phyloP scores from a whole-genome alignment of 2,888 invertebrate species.

The Pachydiplax longipennis region DNA sequence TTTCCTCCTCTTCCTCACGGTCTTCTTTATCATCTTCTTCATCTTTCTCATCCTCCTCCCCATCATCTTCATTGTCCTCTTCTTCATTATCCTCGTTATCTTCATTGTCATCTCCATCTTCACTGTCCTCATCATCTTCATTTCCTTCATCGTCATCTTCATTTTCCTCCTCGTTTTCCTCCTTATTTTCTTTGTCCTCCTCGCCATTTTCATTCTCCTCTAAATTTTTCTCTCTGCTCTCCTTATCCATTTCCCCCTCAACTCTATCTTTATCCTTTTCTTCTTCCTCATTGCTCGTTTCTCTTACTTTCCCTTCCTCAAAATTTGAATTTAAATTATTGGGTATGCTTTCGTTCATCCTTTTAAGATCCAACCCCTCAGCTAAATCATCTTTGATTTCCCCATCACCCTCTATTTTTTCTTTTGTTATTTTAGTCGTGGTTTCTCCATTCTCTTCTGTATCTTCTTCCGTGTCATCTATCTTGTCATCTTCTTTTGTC shows the following conservation, averaged over 20 bases:
- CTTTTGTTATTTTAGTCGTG: neutral
- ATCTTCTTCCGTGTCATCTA: neutral
- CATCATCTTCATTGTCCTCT: neutral
- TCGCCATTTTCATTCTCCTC: neutral
- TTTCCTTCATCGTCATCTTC: neutral
- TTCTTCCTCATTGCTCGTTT: neutral
- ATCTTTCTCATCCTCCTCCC: neutral
- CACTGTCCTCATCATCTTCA: neutral
- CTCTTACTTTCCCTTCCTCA: neutral
- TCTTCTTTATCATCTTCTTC: neutral
- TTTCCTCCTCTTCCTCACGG: neutral
- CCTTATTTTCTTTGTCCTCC: neutral
- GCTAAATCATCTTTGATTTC: neutral
- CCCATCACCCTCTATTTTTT: neutral
- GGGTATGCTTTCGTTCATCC: neutral
- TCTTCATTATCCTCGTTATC: neutral
- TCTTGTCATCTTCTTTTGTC: neutral
- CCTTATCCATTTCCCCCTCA: neutral
- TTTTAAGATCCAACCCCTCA: neutral
- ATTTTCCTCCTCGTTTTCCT: neutral
- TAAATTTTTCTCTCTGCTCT: neutral
- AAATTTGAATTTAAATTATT: neutral
- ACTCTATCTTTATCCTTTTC: neutral
- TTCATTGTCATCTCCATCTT: neutral
- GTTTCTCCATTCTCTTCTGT: neutral